Percentiles rank a stretch among this genome's conserved stretches.
These are phyloP conservation scores for Sebastes minor DNA, from an alignment of 2,797 vertebrate species.

Conservation along the genomic window DNA sequence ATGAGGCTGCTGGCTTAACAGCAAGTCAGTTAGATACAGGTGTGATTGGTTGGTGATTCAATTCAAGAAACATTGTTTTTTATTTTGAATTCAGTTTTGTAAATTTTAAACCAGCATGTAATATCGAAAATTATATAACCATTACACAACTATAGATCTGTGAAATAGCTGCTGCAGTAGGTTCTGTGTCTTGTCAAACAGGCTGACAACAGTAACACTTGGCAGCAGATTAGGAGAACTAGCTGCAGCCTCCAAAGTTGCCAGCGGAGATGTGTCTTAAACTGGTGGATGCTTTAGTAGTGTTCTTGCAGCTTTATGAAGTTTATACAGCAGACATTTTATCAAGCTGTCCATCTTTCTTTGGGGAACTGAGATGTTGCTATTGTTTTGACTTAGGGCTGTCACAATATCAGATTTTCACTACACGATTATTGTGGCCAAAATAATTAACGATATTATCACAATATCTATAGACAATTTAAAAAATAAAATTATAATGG, in stretches of 20 bases:
- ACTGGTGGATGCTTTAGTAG: background rate
- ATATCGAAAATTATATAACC: background rate
- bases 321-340: no score
- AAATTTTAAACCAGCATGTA: background rate
- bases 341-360: background rate
- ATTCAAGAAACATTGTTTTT: background rate
- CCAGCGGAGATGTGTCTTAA: background rate
- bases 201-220: background rate
- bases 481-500: no score
- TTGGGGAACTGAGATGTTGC: background rate
- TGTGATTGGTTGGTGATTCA: background rate
- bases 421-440: no score
- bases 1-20: background rate
- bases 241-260: background rate
- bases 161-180: background rate
- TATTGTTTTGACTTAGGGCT: no score
- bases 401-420: no score
- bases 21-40: background rate
- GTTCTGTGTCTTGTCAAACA: background rate
- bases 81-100: background rate
- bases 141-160: background rate
- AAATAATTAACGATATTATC: no score
- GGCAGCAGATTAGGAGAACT: background rate
- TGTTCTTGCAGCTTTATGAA: background rate
- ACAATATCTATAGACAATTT: no score